Conservation (phyloP, 2,888 invertebrate species). For the Agrochola lychnidis region DNA sequence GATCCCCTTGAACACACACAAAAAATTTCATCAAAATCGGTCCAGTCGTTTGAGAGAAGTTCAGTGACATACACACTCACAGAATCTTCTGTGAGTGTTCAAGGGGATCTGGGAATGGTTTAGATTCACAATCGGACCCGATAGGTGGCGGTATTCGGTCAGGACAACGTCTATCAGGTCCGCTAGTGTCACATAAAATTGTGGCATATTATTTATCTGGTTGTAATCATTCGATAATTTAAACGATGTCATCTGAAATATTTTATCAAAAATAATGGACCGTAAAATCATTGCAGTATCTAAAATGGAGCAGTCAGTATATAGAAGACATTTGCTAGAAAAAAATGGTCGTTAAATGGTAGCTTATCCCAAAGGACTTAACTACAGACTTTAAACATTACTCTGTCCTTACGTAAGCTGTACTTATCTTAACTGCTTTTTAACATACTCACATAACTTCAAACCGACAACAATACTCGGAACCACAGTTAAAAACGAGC, state of each 20-base stretch:
- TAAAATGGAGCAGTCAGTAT: neutral
- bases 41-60: too few relatives aligned
- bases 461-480: slow-evolving; percentile 76
- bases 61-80: too few relatives aligned
- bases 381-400: slow-evolving; percentile 72
- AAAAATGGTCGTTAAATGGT: neutral
- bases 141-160: too few relatives aligned
- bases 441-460: slow-evolving; percentile 84
- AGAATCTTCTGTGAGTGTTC: too few relatives aligned
- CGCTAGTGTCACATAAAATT: neutral
- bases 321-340: neutral
- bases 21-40: too few relatives aligned
- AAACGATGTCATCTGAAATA: neutral
- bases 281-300: neutral
- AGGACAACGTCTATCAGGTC: too few relatives aligned
- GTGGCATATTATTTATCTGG: neutral
- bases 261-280: neutral
- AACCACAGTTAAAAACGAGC: slow-evolving; percentile 80
- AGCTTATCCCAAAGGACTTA: slow-evolving; percentile 48
- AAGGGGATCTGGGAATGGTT: too few relatives aligned
- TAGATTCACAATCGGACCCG: too few relatives aligned
- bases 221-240: too few relatives aligned
- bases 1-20: too few relatives aligned
- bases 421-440: slow-evolving; percentile 77
- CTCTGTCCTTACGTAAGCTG: slow-evolving; percentile 85